A percentile compares a stretch with the other conserved stretches of the same genome.
Conservation (phyloP, 2,113 vertebrate species). For the Lipotes vexillifer region DNA sequence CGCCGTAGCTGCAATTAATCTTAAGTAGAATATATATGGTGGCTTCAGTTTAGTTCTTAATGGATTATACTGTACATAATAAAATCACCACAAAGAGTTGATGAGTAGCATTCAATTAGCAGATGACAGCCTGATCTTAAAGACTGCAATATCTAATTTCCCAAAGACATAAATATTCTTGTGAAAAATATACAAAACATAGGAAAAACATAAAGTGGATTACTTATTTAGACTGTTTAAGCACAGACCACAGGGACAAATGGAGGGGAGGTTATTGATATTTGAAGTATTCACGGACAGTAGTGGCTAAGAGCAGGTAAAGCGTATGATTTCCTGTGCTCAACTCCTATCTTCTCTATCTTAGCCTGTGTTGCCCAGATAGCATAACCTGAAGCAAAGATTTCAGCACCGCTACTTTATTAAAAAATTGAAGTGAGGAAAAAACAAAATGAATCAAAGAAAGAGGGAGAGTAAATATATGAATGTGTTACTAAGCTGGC, state of each 20-base stretch:
- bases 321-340: background rate
- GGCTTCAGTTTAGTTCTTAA: conserved; percentile 52
- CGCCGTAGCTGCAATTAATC: conserved; percentile 18
- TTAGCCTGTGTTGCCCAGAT: background rate
- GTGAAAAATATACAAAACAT: background rate
- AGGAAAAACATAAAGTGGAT: background rate
- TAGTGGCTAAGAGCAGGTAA: background rate
- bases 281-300: background rate
- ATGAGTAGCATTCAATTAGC: conserved; percentile 50
- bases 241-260: background rate
- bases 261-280: background rate
- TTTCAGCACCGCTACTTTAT: background rate
- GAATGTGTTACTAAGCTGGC: background rate
- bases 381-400: background rate
- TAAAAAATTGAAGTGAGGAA: background rate
- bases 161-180: conserved; percentile 4
- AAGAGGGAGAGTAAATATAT: background rate
- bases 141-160: background rate
- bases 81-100: conserved; percentile 48
- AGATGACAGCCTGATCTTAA: background rate
- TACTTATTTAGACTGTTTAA: background rate
- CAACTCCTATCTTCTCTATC: background rate
- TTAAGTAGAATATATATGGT: conserved; percentile 19
- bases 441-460: background rate
- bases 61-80: conserved; percentile 27